phyloP scores from a whole-genome alignment of 2,888 invertebrate genomes.

The Hydraecia micacea region DNA sequence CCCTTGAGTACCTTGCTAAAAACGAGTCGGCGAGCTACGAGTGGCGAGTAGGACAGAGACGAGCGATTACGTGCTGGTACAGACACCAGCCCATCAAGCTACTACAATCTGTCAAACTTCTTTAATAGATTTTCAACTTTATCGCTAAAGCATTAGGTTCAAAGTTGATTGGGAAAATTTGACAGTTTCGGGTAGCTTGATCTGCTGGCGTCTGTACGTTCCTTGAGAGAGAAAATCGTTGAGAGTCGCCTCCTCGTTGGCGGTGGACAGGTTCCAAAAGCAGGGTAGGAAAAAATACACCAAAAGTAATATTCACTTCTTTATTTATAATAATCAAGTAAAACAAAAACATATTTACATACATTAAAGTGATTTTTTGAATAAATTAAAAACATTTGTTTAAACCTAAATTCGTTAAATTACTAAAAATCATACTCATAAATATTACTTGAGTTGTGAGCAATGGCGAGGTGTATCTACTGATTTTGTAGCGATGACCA shows the following conservation, averaged over 20 bases:
- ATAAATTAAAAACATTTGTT: slow-evolving; percentile 46
- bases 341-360: slow-evolving; percentile 59
- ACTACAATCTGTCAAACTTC: too few relatives aligned
- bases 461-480: background rate
- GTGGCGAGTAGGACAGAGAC: too few relatives aligned
- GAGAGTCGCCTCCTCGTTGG: background rate
- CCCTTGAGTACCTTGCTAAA: too few relatives aligned
- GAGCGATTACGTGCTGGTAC: too few relatives aligned
- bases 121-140: too few relatives aligned
- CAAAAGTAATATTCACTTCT: slow-evolving; percentile 37
- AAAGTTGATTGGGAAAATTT: too few relatives aligned
- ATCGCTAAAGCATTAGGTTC: too few relatives aligned
- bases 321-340: slow-evolving; percentile 52
- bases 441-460: background rate
- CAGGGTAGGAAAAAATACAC: slow-evolving; percentile 15
- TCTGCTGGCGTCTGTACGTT: too few relatives aligned
- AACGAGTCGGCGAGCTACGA: too few relatives aligned
- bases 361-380: slow-evolving; percentile 20
- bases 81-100: too few relatives aligned
- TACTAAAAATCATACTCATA: slow-evolving; percentile 3
- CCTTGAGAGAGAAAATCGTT: too few relatives aligned
- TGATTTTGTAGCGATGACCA: background rate
- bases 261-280: background rate
- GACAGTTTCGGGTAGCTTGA: too few relatives aligned
- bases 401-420: slow-evolving; percentile 51